Conservation (phyloP, 2,797 vertebrate species). For the Acanthopagrus latus region DNA sequence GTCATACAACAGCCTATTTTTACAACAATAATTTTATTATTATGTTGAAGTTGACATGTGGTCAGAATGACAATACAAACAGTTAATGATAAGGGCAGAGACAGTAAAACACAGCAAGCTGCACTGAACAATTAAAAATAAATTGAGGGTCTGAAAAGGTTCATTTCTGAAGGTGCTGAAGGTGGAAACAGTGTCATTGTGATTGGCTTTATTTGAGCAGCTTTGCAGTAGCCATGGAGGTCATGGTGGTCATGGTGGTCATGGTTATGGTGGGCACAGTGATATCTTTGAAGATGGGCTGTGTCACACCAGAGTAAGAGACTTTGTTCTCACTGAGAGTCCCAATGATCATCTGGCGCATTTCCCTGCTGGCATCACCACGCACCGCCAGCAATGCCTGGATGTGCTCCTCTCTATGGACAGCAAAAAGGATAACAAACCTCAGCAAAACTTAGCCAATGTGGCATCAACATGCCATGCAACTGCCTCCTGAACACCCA, state of each 20-base stretch:
- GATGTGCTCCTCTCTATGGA: slow-evolving; percentile 94
- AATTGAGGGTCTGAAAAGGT: background rate
- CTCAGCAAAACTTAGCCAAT: background rate
- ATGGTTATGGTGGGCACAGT: slow-evolving; percentile 90
- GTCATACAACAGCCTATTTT: slow-evolving; percentile 3
- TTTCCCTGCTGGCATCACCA: slow-evolving; percentile 95
- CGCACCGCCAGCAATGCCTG: slow-evolving; percentile 92
- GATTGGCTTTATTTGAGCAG: slow-evolving; percentile 89
- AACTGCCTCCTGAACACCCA: background rate
- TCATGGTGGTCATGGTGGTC: slow-evolving; percentile 91
- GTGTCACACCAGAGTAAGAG: slow-evolving; percentile 81
- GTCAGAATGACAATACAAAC: slow-evolving; percentile 32
- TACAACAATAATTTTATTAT: slow-evolving; percentile 48
- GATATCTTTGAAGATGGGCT: slow-evolving; percentile 95
- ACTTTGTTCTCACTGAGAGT: slow-evolving; percentile 93
- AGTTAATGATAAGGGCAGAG: background rate
- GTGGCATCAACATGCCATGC: background rate
- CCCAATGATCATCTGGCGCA: slow-evolving; percentile 97
- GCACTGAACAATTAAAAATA: background rate
- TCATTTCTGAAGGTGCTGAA: slow-evolving; percentile 18
- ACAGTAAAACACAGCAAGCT: slow-evolving; percentile 17
- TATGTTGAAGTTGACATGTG: slow-evolving; percentile 22
- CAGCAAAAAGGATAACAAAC: background rate
- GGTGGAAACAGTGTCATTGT: background rate
- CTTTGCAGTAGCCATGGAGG: slow-evolving; percentile 90